Conservation (phyloP, 2,797 vertebrate species). For the Rhabdomys pumilio region DNA sequence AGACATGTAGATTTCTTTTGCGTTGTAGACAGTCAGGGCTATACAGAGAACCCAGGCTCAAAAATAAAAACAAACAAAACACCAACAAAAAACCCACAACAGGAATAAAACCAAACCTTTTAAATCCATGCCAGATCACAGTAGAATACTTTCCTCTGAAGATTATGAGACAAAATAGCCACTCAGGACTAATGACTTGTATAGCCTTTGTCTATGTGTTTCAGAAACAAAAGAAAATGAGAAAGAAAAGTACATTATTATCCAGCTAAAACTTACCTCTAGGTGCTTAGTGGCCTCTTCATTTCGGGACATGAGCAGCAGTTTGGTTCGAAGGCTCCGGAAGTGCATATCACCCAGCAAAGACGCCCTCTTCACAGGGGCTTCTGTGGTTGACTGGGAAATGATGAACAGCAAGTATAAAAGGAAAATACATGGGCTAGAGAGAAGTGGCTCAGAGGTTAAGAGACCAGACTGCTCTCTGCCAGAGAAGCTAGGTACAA, state of each 20-base stretch:
- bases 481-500: not conserved
- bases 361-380: constrained; percentile 93
- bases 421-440: not conserved
- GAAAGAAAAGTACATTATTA: not conserved
- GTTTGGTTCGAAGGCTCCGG: constrained; percentile 96
- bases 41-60: not conserved
- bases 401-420: constrained; percentile 41
- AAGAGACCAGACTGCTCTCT: not conserved
- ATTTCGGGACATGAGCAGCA: constrained; percentile 95
- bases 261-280: constrained; percentile 90
- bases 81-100: not conserved
- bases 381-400: constrained; percentile 94
- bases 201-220: constrained; percentile 17
- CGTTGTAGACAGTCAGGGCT: not conserved
- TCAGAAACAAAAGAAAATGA: constrained; percentile 49
- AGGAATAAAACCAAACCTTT: not conserved
- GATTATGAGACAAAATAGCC: not conserved
- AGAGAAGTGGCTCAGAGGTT: not conserved
- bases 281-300: constrained; percentile 96
- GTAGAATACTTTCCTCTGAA: constrained; percentile 21
- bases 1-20: not conserved
- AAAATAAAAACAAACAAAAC: not conserved
- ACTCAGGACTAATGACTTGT: constrained; percentile 30
- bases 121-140: constrained; percentile 5
- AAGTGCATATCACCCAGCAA: constrained; percentile 97